These are phyloP conservation scores for Pseudochaenichthys georgianus DNA, from an alignment of 2,797 vertebrate species.

Conservation along the genomic window DNA sequence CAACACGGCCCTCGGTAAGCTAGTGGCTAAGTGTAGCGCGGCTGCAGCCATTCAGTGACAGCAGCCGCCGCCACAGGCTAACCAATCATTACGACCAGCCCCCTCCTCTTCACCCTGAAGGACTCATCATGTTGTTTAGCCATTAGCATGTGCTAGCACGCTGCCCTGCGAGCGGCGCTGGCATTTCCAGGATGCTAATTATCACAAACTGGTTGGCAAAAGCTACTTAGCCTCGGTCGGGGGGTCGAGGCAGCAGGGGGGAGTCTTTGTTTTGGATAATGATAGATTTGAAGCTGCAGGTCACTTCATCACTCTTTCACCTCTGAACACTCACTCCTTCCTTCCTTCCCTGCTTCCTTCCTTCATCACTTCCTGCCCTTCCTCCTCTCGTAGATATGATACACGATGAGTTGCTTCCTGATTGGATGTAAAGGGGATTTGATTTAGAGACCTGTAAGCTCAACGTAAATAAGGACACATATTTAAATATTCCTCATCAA, in stretches of 20 bases:
- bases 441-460: too few relatives aligned
- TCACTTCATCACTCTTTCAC: conserved; percentile 52
- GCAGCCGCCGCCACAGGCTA: conserved; percentile 28
- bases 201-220: conserved; percentile 69
- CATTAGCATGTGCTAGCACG: conserved; percentile 74
- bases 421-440: too few relatives aligned
- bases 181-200: conserved; percentile 77
- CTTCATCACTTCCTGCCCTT: conserved; percentile 16
- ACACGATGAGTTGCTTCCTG: too few relatives aligned
- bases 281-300: conserved; percentile 62
- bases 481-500: too few relatives aligned
- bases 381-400: background rate
- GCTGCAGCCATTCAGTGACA: conserved; percentile 19
- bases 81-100: conserved; percentile 51
- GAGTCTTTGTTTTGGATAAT: conserved; percentile 76
- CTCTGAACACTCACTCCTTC: conserved; percentile 38
- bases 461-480: too few relatives aligned
- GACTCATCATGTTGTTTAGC: conserved; percentile 72
- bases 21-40: conserved; percentile 40
- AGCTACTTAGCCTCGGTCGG: conserved; percentile 57
- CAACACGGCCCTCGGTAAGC: conserved; percentile 13
- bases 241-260: too few relatives aligned
- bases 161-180: conserved; percentile 54
- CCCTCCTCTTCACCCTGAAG: conserved; percentile 36
- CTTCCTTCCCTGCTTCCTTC: conserved; percentile 1